These are phyloP conservation scores for Styela clava DNA, from an alignment of 23 tunicate genomes.

Conservation along the genomic window DNA sequence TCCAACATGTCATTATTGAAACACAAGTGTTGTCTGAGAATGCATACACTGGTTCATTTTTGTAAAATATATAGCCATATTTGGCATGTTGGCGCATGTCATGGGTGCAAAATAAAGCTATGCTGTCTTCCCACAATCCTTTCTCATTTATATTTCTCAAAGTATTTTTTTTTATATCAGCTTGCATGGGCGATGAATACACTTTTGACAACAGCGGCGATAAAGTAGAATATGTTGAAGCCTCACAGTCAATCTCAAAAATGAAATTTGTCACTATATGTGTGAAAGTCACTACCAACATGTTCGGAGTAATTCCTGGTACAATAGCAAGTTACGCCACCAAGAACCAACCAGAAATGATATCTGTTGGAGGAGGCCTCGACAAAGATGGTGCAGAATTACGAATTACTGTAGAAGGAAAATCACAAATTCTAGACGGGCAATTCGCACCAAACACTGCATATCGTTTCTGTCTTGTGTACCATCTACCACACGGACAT, in stretches of 20 bases:
- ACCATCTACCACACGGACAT: not conserved
- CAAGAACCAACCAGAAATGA: not conserved
- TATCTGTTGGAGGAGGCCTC: not conserved
- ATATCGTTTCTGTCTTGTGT: conserved; percentile 2
- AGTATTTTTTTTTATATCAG: not conserved
- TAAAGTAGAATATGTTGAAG: conserved; percentile 1
- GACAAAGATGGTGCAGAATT: not conserved
- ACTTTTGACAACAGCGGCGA: conserved; percentile 8
- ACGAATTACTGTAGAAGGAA: not conserved
- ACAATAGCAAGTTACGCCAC: conserved; percentile 2
- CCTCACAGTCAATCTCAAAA: not conserved
- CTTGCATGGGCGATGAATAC: not conserved
- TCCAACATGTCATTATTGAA: no score
- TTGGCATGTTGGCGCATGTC: no score
- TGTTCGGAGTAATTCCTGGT: conserved; percentile 1
- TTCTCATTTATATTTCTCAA: no score
- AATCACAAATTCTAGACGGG: not conserved
- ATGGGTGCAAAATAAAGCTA: no score
- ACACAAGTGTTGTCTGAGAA: no score
- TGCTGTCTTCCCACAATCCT: no score
- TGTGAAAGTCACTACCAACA: conserved; percentile 8
- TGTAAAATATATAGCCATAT: no score
- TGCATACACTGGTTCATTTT: no score
- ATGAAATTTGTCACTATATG: conserved; percentile 3
- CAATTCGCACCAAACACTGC: conserved; percentile 2